Evolutionary conservation across 1,140 invertebrate species (phyloP).

Genomic region (Lysiphlebus fabarum): DNA sequence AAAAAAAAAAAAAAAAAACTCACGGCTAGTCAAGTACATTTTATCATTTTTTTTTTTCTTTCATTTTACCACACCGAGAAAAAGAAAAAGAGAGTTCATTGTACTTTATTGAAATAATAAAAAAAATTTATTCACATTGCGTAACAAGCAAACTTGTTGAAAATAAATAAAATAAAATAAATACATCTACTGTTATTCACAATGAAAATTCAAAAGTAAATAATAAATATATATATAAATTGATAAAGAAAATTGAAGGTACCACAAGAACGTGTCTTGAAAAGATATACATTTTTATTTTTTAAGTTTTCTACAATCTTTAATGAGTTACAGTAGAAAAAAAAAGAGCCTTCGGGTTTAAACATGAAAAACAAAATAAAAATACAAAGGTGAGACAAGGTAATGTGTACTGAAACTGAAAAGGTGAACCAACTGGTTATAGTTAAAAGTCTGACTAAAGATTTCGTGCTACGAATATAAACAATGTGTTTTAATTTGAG

Average conservation of each 20-base stretch:
- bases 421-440: constrained; percentile 14
- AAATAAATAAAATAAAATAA: too few relatives aligned
- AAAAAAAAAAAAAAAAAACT: constrained; percentile 26
- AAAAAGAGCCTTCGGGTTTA: constrained; percentile 7
- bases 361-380: constrained; percentile 1
- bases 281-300: too few relatives aligned
- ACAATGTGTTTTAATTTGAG: constrained; percentile 55
- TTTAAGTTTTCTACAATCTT: constrained; percentile 17
- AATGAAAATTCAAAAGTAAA: too few relatives aligned
- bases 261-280: too few relatives aligned
- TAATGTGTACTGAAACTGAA: constrained; percentile 6
- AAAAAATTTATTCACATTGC: background rate
- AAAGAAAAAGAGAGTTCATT: too few relatives aligned
- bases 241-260: too few relatives aligned
- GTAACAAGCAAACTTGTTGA: too few relatives aligned
- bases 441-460: constrained; percentile 10
- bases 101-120: background rate
- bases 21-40: constrained; percentile 17
- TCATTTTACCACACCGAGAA: too few relatives aligned
- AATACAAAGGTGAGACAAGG: constrained; percentile 27
- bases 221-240: too few relatives aligned
- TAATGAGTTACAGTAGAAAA: constrained; percentile 30
- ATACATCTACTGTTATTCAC: too few relatives aligned
- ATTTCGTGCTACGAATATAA: constrained; percentile 51
- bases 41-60: constrained; percentile 4